phyloP scores from a whole-genome alignment of 2,888 invertebrate genomes.

The Halocaridina rubra region DNA sequence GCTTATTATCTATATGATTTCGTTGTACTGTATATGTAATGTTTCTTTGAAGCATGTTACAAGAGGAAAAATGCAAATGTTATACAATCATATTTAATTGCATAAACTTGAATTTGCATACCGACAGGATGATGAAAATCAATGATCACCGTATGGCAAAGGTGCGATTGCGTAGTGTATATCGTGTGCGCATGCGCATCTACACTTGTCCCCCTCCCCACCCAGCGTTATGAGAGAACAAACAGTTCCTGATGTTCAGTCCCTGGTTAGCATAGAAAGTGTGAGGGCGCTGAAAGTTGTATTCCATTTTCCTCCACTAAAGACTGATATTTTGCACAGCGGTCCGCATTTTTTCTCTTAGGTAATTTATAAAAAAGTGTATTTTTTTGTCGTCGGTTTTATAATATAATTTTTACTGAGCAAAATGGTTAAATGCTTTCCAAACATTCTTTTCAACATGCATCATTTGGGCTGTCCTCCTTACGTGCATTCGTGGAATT shows the following conservation, averaged over 20 bases:
- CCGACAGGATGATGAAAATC: neutral
- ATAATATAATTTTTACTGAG: too few species aligned
- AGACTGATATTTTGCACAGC: too few species aligned
- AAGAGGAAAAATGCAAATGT: neutral
- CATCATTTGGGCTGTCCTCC: too few species aligned
- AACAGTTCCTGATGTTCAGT: neutral
- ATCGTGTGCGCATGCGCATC: neutral
- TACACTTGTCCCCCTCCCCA: neutral
- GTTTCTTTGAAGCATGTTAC: neutral
- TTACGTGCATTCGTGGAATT: too few species aligned
- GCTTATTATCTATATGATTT: neutral
- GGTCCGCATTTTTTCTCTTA: neutral
- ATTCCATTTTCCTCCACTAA: neutral
- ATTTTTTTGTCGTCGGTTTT: too few species aligned
- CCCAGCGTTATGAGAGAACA: too few species aligned
- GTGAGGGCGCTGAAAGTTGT: neutral
- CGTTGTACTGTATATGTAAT: neutral
- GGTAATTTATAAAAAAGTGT: neutral
- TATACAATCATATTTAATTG: neutral
- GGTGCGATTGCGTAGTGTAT: neutral
- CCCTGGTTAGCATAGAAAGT: neutral
- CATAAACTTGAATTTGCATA: neutral
- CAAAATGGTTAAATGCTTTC: too few species aligned
- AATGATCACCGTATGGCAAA: neutral
- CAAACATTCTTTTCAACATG: too few species aligned